phyloP scores from a whole-genome alignment of 1,140 invertebrate species.

The Dendroctonus ponderosae region DNA sequence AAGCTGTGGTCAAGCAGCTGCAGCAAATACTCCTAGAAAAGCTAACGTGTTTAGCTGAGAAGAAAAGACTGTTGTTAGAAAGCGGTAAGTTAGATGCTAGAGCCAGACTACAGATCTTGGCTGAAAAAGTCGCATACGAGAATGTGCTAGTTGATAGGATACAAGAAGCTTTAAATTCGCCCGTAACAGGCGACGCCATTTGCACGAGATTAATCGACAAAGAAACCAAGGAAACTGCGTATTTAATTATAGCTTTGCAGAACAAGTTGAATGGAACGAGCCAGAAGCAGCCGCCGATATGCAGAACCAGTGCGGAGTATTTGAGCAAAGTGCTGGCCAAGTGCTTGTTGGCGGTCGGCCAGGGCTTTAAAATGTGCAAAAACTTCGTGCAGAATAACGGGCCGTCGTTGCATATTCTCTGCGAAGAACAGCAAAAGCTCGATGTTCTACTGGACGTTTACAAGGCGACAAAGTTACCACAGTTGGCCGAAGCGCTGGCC shows the following conservation, averaged over 20 bases:
- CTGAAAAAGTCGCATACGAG: conserved; percentile 75
- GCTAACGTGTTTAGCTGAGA: conserved; percentile 63
- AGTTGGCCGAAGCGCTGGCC: conserved; percentile 65
- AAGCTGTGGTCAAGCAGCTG: conserved; percentile 61
- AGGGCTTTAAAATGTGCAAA: conserved; percentile 43
- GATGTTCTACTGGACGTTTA: conserved; percentile 62
- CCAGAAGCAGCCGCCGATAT: conserved; percentile 51
- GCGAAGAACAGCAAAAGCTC: conserved; percentile 61
- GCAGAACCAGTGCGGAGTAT: conserved; percentile 58
- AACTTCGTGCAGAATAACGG: conserved; percentile 45
- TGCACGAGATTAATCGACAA: conserved; percentile 59
- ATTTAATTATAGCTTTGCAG: conserved; percentile 68
- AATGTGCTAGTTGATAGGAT: conserved; percentile 60
- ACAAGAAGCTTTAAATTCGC: conserved; percentile 47
- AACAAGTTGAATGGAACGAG: conserved; percentile 62
- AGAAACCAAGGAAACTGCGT: conserved; percentile 69
- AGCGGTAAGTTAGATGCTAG: conserved; percentile 64
- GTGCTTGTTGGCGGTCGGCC: conserved; percentile 39
- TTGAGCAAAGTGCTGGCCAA: conserved; percentile 64
- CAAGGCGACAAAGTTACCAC: conserved; percentile 66
- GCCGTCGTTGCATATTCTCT: conserved; percentile 55
- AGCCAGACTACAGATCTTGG: conserved; percentile 66
- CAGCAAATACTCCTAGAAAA: conserved; percentile 65
- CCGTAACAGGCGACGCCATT: conserved; percentile 54
- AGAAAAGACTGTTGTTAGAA: conserved; percentile 59